A percentile compares a stretch with the other conserved stretches of the same genome.
Conservation (phyloP, 2,113 vertebrate genomes). For the Protomyctophum bolini region DNA sequence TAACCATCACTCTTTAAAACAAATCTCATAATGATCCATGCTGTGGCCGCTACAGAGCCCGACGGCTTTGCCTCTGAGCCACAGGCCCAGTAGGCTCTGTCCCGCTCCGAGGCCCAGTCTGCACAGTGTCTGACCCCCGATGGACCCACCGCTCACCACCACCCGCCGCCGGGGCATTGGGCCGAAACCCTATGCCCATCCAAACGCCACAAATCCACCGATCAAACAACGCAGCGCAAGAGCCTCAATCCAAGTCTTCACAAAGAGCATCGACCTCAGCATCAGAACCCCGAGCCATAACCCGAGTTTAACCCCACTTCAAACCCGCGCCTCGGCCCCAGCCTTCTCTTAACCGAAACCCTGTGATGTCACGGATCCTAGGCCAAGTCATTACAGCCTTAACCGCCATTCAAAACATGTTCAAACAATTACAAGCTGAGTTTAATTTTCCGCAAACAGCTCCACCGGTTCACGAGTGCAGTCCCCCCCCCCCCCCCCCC, state of each 20-base stretch:
- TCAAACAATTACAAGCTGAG: constrained; percentile 21
- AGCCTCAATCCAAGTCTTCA: constrained; percentile 7
- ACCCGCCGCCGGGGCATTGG: constrained; percentile 1
- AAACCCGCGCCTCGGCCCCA: neutral
- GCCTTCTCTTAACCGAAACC: constrained; percentile 2
- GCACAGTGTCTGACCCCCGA: constrained; percentile 30
- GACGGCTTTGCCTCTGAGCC: constrained; percentile 38
- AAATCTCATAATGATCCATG: constrained; percentile 64
- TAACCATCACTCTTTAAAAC: constrained; percentile 67
- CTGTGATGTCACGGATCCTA: neutral
- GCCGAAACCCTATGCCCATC: neutral
- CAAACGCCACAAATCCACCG: neutral
- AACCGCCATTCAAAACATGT: constrained; percentile 22
- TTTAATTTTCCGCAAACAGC: constrained; percentile 35
- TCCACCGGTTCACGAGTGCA: constrained; percentile 11
- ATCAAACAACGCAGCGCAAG: constrained; percentile 14
- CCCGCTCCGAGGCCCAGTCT: constrained; percentile 16
- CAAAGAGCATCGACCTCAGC: neutral
- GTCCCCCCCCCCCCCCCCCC: neutral
- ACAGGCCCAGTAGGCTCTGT: constrained; percentile 26
- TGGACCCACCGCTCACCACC: constrained; percentile 9
- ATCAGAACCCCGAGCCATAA: constrained; percentile 1
- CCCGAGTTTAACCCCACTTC: constrained; percentile 8
- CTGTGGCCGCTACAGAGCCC: constrained; percentile 39
- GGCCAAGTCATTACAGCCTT: constrained; percentile 17